Evolutionary conservation across 1,140 invertebrate species (phyloP).

Genomic region (Andrena cerasifolii): DNA sequence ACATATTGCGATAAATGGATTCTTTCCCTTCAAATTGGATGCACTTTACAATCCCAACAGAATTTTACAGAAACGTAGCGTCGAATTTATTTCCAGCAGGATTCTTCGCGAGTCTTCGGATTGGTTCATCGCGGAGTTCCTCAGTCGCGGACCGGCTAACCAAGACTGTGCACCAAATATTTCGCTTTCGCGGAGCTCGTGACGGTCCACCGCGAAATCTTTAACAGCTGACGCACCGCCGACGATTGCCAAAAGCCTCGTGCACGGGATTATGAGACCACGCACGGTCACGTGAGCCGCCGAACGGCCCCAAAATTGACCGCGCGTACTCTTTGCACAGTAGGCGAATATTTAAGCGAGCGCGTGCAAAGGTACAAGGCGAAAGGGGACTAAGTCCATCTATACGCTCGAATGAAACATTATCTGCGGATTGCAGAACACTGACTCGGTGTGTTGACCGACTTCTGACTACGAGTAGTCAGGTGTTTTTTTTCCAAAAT

Average conservation of each 20-base stretch:
- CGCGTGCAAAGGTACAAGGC: no score
- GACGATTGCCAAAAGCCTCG: slow-evolving; percentile 44
- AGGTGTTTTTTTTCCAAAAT: not conserved
- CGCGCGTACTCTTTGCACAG: not conserved
- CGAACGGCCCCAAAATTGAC: not conserved
- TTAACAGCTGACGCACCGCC: slow-evolving; percentile 9
- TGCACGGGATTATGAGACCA: slow-evolving; percentile 7
- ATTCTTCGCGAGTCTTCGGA: not conserved
- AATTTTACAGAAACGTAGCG: no score
- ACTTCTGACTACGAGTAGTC: not conserved
- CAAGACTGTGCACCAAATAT: not conserved
- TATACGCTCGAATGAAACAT: not conserved
- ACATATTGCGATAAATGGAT: no score
- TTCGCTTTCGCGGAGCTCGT: not conserved
- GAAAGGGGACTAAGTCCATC: not conserved
- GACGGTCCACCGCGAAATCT: not conserved
- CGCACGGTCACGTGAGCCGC: slow-evolving; percentile 33
- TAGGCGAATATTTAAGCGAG: not conserved
- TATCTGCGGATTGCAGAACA: not conserved
- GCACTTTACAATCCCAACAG: no score
- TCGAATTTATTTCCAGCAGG: not conserved
- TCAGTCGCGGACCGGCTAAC: not conserved
- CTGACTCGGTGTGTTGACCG: not conserved
- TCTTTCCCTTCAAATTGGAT: no score
- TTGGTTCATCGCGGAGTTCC: not conserved